Percentiles rank a stretch among this genome's conserved stretches.
Conservation (phyloP, 2,888 invertebrate species). For the Tipula helvola region DNA sequence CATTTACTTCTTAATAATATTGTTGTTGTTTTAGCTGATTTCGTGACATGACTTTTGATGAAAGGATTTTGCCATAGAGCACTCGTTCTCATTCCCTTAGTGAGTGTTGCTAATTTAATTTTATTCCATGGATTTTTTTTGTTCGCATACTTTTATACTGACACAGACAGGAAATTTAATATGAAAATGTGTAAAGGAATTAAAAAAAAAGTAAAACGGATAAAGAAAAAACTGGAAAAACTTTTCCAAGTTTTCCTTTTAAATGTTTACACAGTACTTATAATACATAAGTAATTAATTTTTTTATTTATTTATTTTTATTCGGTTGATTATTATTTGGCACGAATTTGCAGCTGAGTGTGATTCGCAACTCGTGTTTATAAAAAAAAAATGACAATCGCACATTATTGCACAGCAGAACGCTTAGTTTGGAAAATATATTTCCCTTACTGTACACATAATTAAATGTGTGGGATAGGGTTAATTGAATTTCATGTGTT, state of each 20-base stretch:
- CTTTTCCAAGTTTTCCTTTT: neutral
- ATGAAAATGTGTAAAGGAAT: neutral
- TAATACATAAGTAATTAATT: neutral
- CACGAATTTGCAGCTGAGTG: neutral
- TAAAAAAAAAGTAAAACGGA: neutral
- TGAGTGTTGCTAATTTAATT: neutral
- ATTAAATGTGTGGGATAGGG: neutral
- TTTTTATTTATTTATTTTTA: neutral
- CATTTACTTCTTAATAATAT: neutral
- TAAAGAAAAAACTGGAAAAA: neutral
- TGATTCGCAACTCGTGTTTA: neutral
- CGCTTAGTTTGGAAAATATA: neutral
- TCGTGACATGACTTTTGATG: slow-evolving; percentile 4
- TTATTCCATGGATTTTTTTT: neutral
- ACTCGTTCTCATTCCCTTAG: neutral
- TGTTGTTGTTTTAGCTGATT: neutral
- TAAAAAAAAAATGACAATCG: neutral
- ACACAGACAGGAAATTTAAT: neutral
- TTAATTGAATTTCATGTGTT: neutral
- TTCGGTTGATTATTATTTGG: neutral
- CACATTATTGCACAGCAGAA: neutral
- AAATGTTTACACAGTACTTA: neutral
- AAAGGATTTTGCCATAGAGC: neutral
- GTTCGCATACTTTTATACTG: neutral
- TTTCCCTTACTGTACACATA: neutral